Base-by-base conservation (phyloP, 1,140 invertebrate genomes). In the Drosophila oshimai region DNA sequence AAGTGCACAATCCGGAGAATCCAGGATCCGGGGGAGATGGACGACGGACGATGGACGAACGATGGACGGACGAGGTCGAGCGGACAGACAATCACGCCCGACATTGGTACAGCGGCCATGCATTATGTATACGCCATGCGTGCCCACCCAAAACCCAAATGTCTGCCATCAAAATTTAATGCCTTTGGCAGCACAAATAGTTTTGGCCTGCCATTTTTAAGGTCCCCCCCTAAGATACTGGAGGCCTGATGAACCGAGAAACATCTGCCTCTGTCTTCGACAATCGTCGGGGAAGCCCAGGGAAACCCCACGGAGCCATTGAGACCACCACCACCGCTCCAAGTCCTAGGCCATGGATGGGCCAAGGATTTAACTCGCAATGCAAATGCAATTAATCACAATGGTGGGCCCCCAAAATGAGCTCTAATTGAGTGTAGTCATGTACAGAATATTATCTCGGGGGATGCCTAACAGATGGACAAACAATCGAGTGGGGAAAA, bases 51-150 rank as follows among this genome's bases (percentile, higher is more conserved):
- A 53, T 20, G 20, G 33, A 37, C n/a, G 20, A 13, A 29, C 24
- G 18, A n/a, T 13, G 20, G 28, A 51, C 18, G 7, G 51, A 18
- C 15, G 9, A 10, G 50, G 37, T 13, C 12, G 24, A 29, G 3
- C 18, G 44, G 69, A 69, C 65, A 39, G 69, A 79, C 70, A 75
- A 79, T 74, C 70, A 84, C 80, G 75, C 70, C 76, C 74, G 51
- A 70, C 76, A 70, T 74, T 74, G 69, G 62, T 75, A 80, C 64
- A 74, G 46, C 44, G 57, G 51, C 39, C 55, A 74, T 84, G 64
- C 79, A 83, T 78, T 83, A 83, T 84, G 62, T 74, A 83, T 84
- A 83, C 78, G 69, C 73, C 73, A 81, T 81, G 73, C 78, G 78
- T 81, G 78, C 57, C 51, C 39, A 18, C 15, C 5, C 39, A 17